Evolutionary conservation across 2,888 invertebrate genomes (phyloP).

Genomic region (Ormia ochracea): DNA sequence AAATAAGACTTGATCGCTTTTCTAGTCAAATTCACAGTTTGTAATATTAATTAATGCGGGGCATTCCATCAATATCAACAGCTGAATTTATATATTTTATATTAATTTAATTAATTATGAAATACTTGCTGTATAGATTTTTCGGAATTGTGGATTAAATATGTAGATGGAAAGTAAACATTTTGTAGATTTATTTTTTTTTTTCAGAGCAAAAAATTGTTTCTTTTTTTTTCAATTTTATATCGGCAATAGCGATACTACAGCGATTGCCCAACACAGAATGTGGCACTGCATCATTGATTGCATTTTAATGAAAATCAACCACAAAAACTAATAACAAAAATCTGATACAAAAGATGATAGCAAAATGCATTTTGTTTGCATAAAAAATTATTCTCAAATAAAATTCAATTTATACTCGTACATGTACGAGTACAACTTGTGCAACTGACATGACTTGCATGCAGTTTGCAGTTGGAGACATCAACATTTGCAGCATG

Average conservation of each 20-base stretch:
- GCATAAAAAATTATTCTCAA: neutral
- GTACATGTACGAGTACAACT: neutral
- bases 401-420: neutral
- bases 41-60: too few relatives aligned
- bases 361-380: slow-evolving; percentile 20
- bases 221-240: neutral
- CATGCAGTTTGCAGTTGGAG: neutral
- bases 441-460: neutral
- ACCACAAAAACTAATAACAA: slow-evolving; percentile 72
- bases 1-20: too few relatives aligned
- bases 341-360: slow-evolving; percentile 44
- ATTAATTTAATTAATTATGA: too few relatives aligned
- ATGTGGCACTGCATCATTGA: slow-evolving; percentile 65
- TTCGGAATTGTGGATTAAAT: too few relatives aligned
- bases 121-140: too few relatives aligned
- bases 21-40: too few relatives aligned
- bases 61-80: too few relatives aligned
- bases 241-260: neutral
- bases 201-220: neutral
- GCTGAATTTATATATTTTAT: too few relatives aligned
- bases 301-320: slow-evolving; percentile 70
- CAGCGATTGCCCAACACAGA: slow-evolving; percentile 65
- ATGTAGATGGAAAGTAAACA: too few relatives aligned
- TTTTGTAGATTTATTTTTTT: too few relatives aligned
- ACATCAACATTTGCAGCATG: neutral